Evolutionary conservation across 2,797 vertebrate species (phyloP), one percentile per base, ranked within the genome.

Genomic region (Choloepus didactylus): DNA sequence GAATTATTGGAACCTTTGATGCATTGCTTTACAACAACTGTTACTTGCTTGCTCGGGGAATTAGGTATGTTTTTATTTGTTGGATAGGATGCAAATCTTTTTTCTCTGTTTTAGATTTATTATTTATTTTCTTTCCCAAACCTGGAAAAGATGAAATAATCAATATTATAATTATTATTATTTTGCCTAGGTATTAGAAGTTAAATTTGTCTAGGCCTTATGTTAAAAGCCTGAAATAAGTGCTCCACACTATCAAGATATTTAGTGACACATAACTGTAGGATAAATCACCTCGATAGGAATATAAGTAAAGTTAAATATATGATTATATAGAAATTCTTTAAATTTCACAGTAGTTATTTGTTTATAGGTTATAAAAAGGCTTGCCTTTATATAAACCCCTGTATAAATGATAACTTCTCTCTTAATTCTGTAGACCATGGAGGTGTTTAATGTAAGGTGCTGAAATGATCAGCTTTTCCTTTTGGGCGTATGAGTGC

Each of bases 21-120:
- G 87, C 94, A 94, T 98, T 98, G 97, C 98, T 97, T 93, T 91
- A 72, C 66, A n/a, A 83, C 95, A 95, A 93, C 95, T 97, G 96
- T 97, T 94, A 62, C 83, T 85, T 87, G 92, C 95, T 97, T 97
- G 96, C 44, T 86, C 0, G 1, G 54, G 54, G 96, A 97, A 95
- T 92, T 92, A 96, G 89, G 83, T 89, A 80, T 90, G 85, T 95
- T 98, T 98, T 95, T 87, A 94, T 97, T 96, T 96, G 96, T 96
- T 97, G 89, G 94, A 91, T 93, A 96, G 89, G 94, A 97, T 95
- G 95, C 95, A 95, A 95, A 97, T 89, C 54, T 96, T 94, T 96
- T 29, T 15, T 38, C 29, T 38, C 10, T 59, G 0, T 27, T 76
- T 81, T 31, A 60, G 49, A 44, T 59, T 87, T 95, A 79, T 95